phyloP scores from a whole-genome alignment of 2,113 vertebrate species.

The Sardina pilchardus region DNA sequence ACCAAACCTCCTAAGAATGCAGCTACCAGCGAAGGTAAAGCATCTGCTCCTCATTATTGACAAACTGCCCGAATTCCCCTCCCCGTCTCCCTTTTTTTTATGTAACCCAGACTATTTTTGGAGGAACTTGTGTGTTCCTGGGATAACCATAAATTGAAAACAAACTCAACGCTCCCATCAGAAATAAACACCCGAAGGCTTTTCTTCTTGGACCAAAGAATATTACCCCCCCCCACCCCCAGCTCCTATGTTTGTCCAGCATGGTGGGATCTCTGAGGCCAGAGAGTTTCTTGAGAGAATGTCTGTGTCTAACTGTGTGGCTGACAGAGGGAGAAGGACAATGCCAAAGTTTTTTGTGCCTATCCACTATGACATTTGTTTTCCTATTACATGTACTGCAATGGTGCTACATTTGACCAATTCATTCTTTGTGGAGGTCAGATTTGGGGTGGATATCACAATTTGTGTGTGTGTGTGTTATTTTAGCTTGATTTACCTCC shows the following conservation, averaged over 20 bases:
- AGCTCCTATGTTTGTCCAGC: slow-evolving; percentile 60
- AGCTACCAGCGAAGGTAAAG: slow-evolving; percentile 96
- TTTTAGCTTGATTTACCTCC: background rate
- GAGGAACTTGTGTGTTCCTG: slow-evolving; percentile 64
- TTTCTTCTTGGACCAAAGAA: slow-evolving; percentile 36
- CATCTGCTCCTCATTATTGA: slow-evolving; percentile 80
- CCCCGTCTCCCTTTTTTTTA: slow-evolving; percentile 37
- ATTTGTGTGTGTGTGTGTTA: background rate
- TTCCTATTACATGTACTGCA: background rate
- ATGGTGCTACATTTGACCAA: background rate
- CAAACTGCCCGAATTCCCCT: slow-evolving; percentile 45
- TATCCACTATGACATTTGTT: background rate
- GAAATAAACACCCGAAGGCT: slow-evolving; percentile 52
- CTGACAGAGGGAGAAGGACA: background rate
- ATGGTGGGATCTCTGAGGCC: slow-evolving; percentile 56
- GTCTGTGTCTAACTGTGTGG: background rate
- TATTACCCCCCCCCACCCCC: background rate
- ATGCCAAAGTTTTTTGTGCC: background rate
- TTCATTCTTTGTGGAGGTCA: background rate
- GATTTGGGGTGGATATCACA: background rate
- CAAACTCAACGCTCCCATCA: slow-evolving; percentile 58
- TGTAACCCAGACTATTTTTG: slow-evolving; percentile 68
- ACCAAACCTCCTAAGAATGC: slow-evolving; percentile 96
- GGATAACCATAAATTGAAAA: slow-evolving; percentile 70
- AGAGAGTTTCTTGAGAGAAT: slow-evolving; percentile 30